Conservation (phyloP, 1,140 invertebrate genomes). For the Chrysomallon squamiferum region DNA sequence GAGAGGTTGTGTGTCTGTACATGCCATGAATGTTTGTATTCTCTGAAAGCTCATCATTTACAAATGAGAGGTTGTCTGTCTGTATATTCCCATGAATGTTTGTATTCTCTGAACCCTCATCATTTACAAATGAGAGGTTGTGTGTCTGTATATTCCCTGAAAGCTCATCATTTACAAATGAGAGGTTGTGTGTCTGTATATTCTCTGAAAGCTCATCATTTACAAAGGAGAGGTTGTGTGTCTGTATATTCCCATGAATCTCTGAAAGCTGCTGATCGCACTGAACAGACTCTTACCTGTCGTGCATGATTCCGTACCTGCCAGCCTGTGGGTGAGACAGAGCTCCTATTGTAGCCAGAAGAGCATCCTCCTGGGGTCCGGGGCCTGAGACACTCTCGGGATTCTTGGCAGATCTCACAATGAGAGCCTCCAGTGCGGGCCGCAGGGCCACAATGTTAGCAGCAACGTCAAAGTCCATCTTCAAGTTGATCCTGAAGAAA, state of each 20-base stretch:
- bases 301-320: conserved; percentile 32
- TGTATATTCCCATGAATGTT: not conserved
- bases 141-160: not conserved
- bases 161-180: too few species aligned
- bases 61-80: too few species aligned
- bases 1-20: too few species aligned
- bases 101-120: too few species aligned
- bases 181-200: not conserved
- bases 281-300: conserved; percentile 26
- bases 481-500: conserved; percentile 79
- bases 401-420: conserved; percentile 78
- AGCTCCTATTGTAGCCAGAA: conserved; percentile 50
- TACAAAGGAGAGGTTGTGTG: not conserved
- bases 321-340: conserved; percentile 52
- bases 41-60: too few species aligned
- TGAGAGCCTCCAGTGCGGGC: conserved; percentile 84
- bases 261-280: not conserved
- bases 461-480: conserved; percentile 80
- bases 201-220: not conserved
- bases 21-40: too few species aligned
- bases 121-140: not conserved
- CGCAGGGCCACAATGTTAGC: conserved; percentile 83
- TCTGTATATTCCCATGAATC: not conserved
- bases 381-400: conserved; percentile 70
- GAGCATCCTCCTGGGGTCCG: conserved; percentile 42